Percentiles rank a stretch among this genome's conserved stretches.
Conservation (phyloP, 2,113 vertebrate species). For the Pluvialis apricaria region DNA sequence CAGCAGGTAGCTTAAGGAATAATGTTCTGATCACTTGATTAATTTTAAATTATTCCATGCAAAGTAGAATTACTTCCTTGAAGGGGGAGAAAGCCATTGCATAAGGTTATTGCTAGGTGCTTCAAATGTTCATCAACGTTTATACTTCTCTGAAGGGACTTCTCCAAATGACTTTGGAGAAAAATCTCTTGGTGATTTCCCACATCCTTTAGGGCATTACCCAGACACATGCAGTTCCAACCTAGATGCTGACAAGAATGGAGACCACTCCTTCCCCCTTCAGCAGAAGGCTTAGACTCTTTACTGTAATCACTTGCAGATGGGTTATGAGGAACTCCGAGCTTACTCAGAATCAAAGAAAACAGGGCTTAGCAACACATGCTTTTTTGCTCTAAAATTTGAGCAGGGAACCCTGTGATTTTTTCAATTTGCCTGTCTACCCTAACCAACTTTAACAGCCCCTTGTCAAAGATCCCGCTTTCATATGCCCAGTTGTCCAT, state of each 20-base stretch:
- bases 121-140: not conserved
- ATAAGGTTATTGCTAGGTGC: not conserved
- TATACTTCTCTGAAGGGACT: not conserved
- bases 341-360: not conserved
- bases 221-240: not conserved
- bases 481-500: not conserved
- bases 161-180: not conserved
- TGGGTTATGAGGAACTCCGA: not conserved
- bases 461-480: not conserved
- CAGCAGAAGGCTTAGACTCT: not conserved
- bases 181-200: not conserved
- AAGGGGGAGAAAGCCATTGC: not conserved
- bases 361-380: not conserved
- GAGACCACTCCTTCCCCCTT: not conserved
- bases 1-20: not conserved
- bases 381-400: not conserved
- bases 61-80: not conserved
- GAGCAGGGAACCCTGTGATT: not conserved
- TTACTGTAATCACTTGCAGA: not conserved
- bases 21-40: not conserved
- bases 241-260: not conserved
- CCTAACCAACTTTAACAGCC: not conserved
- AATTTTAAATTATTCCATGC: not conserved
- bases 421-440: not conserved
- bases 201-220: not conserved